These are phyloP conservation scores for Melanostigma gelatinosum DNA, from an alignment of 2,113 vertebrate species.

Conservation along the genomic window DNA sequence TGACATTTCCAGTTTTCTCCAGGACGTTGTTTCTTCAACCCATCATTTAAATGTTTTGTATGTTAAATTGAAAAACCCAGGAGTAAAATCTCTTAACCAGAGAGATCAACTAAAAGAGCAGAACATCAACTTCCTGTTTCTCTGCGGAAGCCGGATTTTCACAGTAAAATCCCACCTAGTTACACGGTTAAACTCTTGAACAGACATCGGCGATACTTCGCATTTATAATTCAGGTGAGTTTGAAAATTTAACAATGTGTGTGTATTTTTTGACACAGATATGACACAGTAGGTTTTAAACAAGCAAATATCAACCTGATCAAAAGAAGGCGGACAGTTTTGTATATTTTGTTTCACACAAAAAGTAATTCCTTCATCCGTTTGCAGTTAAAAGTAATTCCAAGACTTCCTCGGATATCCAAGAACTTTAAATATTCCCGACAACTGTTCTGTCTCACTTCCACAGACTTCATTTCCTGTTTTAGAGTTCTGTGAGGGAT, in stretches of 20 bases:
- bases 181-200: slow-evolving; percentile 11
- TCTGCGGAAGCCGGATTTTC: slow-evolving; percentile 60
- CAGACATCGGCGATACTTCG: slow-evolving; percentile 15
- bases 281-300: not conserved
- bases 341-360: not conserved
- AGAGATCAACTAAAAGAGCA: slow-evolving; percentile 50
- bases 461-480: slow-evolving; percentile 57
- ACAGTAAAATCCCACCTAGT: slow-evolving; percentile 67
- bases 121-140: slow-evolving; percentile 46
- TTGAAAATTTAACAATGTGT: slow-evolving; percentile 1
- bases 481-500: slow-evolving; percentile 14
- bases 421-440: slow-evolving; percentile 35
- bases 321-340: slow-evolving; percentile 6
- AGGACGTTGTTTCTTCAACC: slow-evolving; percentile 56
- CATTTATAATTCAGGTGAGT: slow-evolving; percentile 1
- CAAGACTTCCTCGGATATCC: slow-evolving; percentile 28
- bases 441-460: slow-evolving; percentile 62
- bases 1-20: slow-evolving; percentile 78
- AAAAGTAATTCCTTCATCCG: slow-evolving; percentile 50
- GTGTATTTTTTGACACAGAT: not conserved
- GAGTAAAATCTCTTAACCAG: slow-evolving; percentile 61
- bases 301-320: not conserved
- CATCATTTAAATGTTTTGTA: slow-evolving; percentile 30
- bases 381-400: slow-evolving; percentile 31
- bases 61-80: slow-evolving; percentile 28